phyloP scores from a whole-genome alignment of 2,797 vertebrate genomes.

The Parambassis ranga region DNA sequence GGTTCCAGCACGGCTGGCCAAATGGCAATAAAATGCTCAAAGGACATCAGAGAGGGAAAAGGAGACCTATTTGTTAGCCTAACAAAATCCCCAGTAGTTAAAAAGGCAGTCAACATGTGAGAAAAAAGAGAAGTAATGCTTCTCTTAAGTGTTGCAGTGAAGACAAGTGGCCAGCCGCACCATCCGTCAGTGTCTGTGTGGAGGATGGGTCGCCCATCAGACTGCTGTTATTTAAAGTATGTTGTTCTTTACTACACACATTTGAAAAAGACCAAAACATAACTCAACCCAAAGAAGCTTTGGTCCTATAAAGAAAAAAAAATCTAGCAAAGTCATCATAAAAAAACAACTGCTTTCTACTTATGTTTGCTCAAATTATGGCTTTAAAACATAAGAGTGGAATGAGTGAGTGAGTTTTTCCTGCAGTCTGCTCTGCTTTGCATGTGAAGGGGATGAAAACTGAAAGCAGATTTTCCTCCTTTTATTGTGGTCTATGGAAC shows the following conservation, averaged over 20 bases:
- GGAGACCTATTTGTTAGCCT: conserved; percentile 67
- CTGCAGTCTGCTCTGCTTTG: conserved; percentile 23
- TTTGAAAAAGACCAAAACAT: conserved; percentile 15
- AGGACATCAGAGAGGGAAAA: conserved; percentile 73
- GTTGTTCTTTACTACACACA: conserved; percentile 6
- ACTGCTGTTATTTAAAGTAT: conserved; percentile 14
- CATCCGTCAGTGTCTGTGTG: not conserved
- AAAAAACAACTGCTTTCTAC: conserved; percentile 34
- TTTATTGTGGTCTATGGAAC: conserved; percentile 24
- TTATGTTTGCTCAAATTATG: conserved; percentile 42
- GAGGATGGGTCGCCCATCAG: conserved; percentile 20
- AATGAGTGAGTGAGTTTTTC: conserved; percentile 29
- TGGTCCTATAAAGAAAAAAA: conserved; percentile 32
- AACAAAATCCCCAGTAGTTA: conserved; percentile 55
- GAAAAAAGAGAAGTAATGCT: conserved; percentile 7
- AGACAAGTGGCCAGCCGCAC: conserved; percentile 39
- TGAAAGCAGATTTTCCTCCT: conserved; percentile 28
- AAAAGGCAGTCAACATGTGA: conserved; percentile 47
- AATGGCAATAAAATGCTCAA: conserved; percentile 74
- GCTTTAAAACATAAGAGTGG: conserved; percentile 32
- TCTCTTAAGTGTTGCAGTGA: conserved; percentile 19
- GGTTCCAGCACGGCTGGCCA: conserved; percentile 79
- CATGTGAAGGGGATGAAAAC: conserved; percentile 30
- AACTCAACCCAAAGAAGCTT: conserved; percentile 27
- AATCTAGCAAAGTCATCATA: conserved; percentile 35